phyloP scores from a whole-genome alignment of 2,113 vertebrate species.

The Xiphophorus hellerii region DNA sequence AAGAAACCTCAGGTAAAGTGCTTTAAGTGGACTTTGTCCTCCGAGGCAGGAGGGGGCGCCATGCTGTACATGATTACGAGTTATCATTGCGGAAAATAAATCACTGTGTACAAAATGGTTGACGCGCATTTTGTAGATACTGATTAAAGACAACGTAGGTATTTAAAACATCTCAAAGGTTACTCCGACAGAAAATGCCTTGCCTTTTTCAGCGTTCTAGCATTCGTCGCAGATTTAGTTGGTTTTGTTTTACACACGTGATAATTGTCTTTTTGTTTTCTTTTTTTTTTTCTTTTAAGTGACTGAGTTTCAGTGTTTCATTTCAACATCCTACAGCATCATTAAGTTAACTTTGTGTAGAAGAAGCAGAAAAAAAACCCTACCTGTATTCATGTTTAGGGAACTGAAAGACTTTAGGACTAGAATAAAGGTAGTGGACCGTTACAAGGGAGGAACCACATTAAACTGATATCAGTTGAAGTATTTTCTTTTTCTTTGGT shows the following conservation, averaged over 20 bases:
- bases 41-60: slow-evolving; percentile 71
- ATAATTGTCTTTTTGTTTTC: slow-evolving; percentile 30
- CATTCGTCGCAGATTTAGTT: slow-evolving; percentile 58
- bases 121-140: slow-evolving; percentile 92
- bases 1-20: slow-evolving; percentile 97
- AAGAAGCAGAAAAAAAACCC: not conserved
- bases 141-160: slow-evolving; percentile 86
- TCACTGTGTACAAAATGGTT: slow-evolving; percentile 91
- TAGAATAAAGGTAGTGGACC: slow-evolving; percentile 29
- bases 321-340: slow-evolving; percentile 59
- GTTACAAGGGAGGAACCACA: slow-evolving; percentile 14
- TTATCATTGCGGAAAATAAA: slow-evolving; percentile 76
- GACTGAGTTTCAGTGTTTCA: slow-evolving; percentile 46
- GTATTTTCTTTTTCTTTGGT: slow-evolving; percentile 43
- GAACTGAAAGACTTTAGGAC: slow-evolving; percentile 39
- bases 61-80: slow-evolving; percentile 84
- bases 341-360: slow-evolving; percentile 48
- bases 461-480: slow-evolving; percentile 30
- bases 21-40: slow-evolving; percentile 84
- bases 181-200: slow-evolving; percentile 86
- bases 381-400: slow-evolving; percentile 38
- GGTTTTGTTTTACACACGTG: slow-evolving; percentile 44
- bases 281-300: not conserved
- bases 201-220: slow-evolving; percentile 80
- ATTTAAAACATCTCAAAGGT: slow-evolving; percentile 80